phyloP scores from a whole-genome alignment of 2,797 vertebrate species.

The Streptopelia turtur region DNA sequence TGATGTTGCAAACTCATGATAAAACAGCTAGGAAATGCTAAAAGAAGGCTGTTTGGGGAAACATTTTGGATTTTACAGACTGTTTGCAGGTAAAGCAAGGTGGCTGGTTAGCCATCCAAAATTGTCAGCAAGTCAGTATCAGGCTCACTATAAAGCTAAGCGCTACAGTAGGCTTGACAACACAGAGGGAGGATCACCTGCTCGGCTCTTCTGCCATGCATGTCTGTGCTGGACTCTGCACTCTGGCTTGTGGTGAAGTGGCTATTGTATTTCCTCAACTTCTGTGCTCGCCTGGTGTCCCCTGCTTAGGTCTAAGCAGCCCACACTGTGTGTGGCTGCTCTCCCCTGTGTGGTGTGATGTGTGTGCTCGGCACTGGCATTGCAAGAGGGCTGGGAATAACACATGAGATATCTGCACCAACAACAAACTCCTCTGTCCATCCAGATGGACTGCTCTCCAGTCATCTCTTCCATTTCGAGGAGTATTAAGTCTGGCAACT shows the following conservation, averaged over 20 bases:
- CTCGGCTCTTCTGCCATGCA: not conserved
- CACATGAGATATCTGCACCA: not conserved
- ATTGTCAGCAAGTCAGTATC: not conserved
- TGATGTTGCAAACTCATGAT: not conserved
- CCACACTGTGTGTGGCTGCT: fast-evolving
- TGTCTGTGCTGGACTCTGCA: fast-evolving
- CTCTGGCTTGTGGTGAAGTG: not conserved
- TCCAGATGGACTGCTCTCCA: not conserved
- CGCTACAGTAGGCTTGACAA: not conserved
- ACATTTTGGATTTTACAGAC: not conserved
- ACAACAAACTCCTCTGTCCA: not conserved
- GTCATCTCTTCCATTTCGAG: not conserved
- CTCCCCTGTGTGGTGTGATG: fast-evolving
- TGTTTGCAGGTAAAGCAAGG: not conserved
- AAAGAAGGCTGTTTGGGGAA: not conserved
- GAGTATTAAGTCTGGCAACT: not conserved
- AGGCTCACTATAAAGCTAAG: not conserved
- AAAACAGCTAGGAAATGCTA: not conserved
- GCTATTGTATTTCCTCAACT: not conserved
- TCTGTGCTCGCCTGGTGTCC: not conserved
- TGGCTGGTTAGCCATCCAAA: not conserved
- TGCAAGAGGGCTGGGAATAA: not conserved
- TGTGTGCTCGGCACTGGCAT: not conserved
- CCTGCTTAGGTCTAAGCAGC: not conserved
- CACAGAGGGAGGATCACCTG: not conserved